Base-by-base conservation (phyloP, 2,113 vertebrate species). In the Uria aalge region DNA sequence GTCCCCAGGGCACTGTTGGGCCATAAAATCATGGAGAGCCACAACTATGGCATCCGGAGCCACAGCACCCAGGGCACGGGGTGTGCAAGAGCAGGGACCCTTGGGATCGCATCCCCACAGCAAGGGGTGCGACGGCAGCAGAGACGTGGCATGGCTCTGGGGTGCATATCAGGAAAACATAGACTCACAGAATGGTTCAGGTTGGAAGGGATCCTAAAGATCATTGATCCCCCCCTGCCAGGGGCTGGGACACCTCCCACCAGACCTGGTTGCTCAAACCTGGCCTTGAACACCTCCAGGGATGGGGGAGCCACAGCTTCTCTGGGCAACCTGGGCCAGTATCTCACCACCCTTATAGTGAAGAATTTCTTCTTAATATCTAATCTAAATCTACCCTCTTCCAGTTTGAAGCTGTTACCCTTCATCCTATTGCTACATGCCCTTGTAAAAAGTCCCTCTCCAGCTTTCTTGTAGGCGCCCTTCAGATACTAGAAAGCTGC, bases 121-220 rank as follows among this genome's bases (percentile, higher is more conserved):
- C 8, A 12, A 57, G 18, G 17, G 11, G 20, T 36, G 43, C 48
- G 12, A 27, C 0, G 4, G 55, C 38, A 88, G 24, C 12, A 5
- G 40, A 52, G 22, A 56, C 0, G 0, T 2, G 29, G 32, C 40
- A 69, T 0, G 2, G 36, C 22, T 5, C 1, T 23, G 40, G 29
- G 26, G 45, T 13, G 45, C 11, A 3, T 0, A 20, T 16, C 53
- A 80, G 40, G 27, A 90, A 91, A 81, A 73, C 0, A 15, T 0
- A 22, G 21, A 59, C 22, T n/a, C 57, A 59, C 15, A n/a, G 57
- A n/a, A n/a, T 59, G 34, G 34, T n/a, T n/a, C 23, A n/a, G 57
- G 20, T 59, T 15, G 34, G 13, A 59, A 59, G 21, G 13, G 57
- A 59, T n/a, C 34, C 15, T 23, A 23, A 59, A n/a, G 21, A 14